Conservation (phyloP, 1,140 invertebrate species). For the Papilio aristodemus region DNA sequence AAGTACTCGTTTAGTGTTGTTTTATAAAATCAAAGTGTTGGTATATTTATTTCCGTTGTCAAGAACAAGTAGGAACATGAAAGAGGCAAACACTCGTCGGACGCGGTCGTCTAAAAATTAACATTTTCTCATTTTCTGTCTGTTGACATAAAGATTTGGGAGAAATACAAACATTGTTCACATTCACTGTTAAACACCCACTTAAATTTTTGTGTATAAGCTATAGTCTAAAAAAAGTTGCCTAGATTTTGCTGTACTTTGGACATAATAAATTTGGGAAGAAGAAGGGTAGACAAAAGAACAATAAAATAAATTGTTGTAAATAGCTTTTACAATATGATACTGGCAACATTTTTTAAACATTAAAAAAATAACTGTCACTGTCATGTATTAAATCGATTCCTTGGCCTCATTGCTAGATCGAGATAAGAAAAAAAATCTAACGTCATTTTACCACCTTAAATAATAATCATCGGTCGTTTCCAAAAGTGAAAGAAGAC, state of each 20-base stretch:
- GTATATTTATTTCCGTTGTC: conserved; percentile 48
- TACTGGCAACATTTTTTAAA: conserved; percentile 7
- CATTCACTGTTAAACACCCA: conserved; percentile 9
- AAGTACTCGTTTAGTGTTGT: conserved; percentile 45
- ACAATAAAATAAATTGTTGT: too few relatives aligned
- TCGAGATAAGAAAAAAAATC: conserved; percentile 18
- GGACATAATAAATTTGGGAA: too few relatives aligned
- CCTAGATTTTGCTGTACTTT: too few relatives aligned
- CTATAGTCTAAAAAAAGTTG: too few relatives aligned
- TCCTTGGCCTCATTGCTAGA: background rate
- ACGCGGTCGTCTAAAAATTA: conserved; percentile 44
- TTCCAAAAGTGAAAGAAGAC: conserved; percentile 31
- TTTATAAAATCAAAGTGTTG: conserved; percentile 47
- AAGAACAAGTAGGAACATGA: conserved; percentile 36
- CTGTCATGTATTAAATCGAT: background rate
- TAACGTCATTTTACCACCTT: background rate
- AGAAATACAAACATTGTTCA: conserved; percentile 34
- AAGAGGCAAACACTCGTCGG: conserved; percentile 48
- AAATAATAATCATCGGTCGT: conserved; percentile 24
- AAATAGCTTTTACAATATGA: background rate
- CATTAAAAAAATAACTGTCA: background rate
- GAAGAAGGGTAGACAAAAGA: too few relatives aligned
- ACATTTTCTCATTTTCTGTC: conserved; percentile 54
- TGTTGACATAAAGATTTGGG: conserved; percentile 66
- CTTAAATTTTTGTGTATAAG: conserved; percentile 13